phyloP scores from a whole-genome alignment of 2,797 vertebrate species.

The Karalla daura region DNA sequence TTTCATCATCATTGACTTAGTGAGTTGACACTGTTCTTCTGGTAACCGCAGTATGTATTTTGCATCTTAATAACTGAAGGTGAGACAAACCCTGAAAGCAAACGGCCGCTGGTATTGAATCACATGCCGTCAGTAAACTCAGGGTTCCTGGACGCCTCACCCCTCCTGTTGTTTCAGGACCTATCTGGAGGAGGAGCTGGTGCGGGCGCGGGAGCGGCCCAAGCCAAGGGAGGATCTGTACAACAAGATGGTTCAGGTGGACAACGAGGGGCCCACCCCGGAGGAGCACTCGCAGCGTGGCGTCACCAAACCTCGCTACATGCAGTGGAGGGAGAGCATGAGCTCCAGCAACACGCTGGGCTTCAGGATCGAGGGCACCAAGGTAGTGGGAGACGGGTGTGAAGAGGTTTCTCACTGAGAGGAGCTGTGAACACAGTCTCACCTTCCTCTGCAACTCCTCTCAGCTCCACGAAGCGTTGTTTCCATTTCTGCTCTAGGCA shows the following conservation, averaged over 20 bases:
- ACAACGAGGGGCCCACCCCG: slow-evolving; percentile 89
- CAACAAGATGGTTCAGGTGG: slow-evolving; percentile 97
- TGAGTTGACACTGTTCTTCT: too few species aligned
- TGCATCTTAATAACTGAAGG: background rate
- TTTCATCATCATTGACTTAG: too few species aligned
- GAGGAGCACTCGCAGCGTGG: slow-evolving; percentile 90
- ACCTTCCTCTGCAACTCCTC: too few species aligned
- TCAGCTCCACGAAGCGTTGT: too few species aligned
- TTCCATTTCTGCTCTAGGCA: too few species aligned
- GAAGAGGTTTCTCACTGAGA: too few species aligned
- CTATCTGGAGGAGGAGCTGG: slow-evolving; percentile 96
- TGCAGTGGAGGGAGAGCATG: slow-evolving; percentile 99
- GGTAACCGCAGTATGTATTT: background rate
- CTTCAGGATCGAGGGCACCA: slow-evolving; percentile 97
- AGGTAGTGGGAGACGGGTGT: slow-evolving; percentile 87
- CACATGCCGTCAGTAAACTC: slow-evolving; percentile 13
- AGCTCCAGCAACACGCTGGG: slow-evolving; percentile 96
- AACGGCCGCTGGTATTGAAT: slow-evolving; percentile 9
- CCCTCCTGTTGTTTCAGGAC: slow-evolving; percentile 83
- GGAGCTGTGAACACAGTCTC: too few species aligned
- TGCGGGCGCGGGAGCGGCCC: slow-evolving; percentile 92
- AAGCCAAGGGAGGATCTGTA: slow-evolving; percentile 96
- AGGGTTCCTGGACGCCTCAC: background rate
- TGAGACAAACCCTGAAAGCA: slow-evolving; percentile 27
- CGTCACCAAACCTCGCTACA: slow-evolving; percentile 96